Conservation (phyloP, 2,888 invertebrate species). For the Steinernema carpocapsae region DNA sequence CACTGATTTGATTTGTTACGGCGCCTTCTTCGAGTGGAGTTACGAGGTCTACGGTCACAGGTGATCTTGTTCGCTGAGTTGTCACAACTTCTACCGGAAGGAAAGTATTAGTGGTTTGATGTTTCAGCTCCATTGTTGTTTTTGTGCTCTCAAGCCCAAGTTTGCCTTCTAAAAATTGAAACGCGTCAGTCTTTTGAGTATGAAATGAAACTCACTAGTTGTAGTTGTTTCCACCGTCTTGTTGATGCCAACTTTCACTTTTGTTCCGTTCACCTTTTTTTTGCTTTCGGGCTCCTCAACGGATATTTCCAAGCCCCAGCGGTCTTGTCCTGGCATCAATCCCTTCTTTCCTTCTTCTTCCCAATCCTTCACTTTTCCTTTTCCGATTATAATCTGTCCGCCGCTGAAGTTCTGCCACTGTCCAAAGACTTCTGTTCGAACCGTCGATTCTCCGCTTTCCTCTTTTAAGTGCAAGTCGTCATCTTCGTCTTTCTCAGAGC, state of each 20-base stretch:
- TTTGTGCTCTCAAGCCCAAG: not conserved
- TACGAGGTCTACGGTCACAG: not conserved
- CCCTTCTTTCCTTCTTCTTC: conserved; percentile 25
- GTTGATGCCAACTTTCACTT: not conserved
- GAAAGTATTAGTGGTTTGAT: not conserved
- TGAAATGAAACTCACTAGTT: too few species aligned
- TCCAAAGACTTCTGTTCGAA: conserved; percentile 25
- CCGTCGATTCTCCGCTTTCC: not conserved
- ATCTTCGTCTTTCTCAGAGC: not conserved
- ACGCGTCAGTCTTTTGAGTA: too few species aligned
- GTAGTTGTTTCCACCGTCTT: too few species aligned
- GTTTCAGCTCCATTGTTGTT: not conserved
- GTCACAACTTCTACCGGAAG: conserved; percentile 3
- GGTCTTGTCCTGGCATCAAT: not conserved
- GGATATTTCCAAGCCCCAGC: conserved; percentile 36
- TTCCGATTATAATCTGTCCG: conserved; percentile 51
- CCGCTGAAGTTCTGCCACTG: conserved; percentile 50
- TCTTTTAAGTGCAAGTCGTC: too few species aligned
- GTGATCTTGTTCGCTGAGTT: not conserved
- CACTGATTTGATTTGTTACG: not conserved
- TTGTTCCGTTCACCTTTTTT: not conserved
- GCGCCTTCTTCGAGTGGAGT: not conserved
- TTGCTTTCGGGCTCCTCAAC: not conserved
- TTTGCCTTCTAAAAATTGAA: too few species aligned
- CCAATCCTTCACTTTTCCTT: conserved; percentile 43